Conservation (phyloP, 1,140 invertebrate species). For the Rhagoletis zephyria region DNA sequence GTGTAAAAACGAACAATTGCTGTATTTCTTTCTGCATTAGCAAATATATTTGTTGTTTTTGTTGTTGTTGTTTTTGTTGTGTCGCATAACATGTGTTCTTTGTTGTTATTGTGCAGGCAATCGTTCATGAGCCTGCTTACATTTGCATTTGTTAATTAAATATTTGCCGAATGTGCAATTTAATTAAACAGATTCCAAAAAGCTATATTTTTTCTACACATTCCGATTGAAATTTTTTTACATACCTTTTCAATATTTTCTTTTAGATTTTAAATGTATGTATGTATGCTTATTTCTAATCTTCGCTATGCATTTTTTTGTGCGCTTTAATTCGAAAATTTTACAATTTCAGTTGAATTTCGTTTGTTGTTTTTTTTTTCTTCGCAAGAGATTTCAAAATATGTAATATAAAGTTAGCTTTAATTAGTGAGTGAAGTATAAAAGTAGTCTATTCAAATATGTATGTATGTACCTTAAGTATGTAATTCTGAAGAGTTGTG, state of each 20-base stretch:
- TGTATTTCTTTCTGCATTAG: background rate
- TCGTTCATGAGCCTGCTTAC: background rate
- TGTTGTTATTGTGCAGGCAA: background rate
- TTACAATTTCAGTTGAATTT: background rate
- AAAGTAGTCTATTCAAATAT: background rate
- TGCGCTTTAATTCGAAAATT: constrained; percentile 22
- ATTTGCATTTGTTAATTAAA: constrained; percentile 50
- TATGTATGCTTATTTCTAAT: background rate
- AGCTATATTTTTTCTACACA: constrained; percentile 31
- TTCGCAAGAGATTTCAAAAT: no score
- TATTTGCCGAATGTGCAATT: constrained; percentile 13
- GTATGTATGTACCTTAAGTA: background rate
- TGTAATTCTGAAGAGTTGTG: background rate
- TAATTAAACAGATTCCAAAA: constrained; percentile 41
- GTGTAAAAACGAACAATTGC: background rate
- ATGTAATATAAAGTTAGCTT: no score
- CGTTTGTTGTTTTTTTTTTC: no score
- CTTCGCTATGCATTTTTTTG: background rate
- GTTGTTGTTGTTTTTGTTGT: background rate
- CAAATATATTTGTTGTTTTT: background rate
- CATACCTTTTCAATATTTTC: background rate
- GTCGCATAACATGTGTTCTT: background rate
- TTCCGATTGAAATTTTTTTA: background rate
- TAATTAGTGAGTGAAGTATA: background rate
- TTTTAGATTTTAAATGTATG: background rate